Base-by-base conservation (phyloP, 2,888 invertebrate genomes). In the Leptinotarsa peninsularis region DNA sequence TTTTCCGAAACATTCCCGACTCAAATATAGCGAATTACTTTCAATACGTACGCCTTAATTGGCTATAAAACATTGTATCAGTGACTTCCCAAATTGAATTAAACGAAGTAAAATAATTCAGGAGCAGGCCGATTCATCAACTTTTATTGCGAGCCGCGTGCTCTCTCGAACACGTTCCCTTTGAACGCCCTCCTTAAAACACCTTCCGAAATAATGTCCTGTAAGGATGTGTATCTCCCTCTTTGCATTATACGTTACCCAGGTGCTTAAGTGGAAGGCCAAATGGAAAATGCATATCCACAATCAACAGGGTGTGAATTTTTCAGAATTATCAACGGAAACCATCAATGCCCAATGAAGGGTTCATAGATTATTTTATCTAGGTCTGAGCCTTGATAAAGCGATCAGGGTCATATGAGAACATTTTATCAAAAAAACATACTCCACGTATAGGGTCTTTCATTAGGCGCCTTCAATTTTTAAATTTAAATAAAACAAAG, bases 241-340 rank as follows among this genome's bases (percentile, higher is more conserved):
- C 15, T 21, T 43, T 49, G 21, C 60, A 27, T 68, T 49, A 56
- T 56, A 54, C 27, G 69, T 73, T 63, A 50, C 68, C 50, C 73
- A 73, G 73, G 68, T 73, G 73, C 33, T 49, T 27, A 15, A n/a
- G 50, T 49, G 67, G 60, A 21, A 73, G 4, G 66, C 50, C 50
- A 73, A 73, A 73, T 73, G 56, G 60, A 73, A 73, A 72, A 56
- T 72, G 72, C 72, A 67, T 54, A 60, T 67, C 21, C 49, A 72
- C 67, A 72, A 67, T 71, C 23, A 71, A 33, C 10, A 43, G 33
- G 27, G 43, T 33, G 63, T 33, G 33, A 33, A 63, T 43, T 63
- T 63, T 63, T 63, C 63, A 63, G 43, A 13, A 63, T 63, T 63
- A 63, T 43, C 63, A 33, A 43, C 33, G 63, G n/a, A 43, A 63